phyloP scores from a whole-genome alignment of 2,113 vertebrate species.

The Puntigrus tetrazona region DNA sequence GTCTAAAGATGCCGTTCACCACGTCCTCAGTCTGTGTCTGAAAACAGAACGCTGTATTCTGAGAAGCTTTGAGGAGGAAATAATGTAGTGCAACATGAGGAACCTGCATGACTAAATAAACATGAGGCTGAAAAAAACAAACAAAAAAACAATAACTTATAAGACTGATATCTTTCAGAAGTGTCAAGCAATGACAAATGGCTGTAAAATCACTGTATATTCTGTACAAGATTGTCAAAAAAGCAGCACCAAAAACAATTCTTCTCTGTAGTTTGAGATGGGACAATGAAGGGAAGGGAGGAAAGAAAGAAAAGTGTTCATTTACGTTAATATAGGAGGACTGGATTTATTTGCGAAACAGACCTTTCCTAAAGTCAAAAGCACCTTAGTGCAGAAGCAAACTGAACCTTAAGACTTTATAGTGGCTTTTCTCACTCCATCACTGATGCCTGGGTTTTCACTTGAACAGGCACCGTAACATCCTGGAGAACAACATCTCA shows the following conservation, averaged over 20 bases:
- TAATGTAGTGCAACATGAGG: conserved; percentile 74
- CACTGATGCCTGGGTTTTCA: conserved; percentile 51
- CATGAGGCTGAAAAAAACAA: conserved; percentile 45
- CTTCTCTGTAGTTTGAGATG: conserved; percentile 56
- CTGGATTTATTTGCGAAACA: background rate
- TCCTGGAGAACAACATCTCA: conserved; percentile 55
- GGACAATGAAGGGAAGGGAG: conserved; percentile 55
- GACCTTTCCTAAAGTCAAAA: conserved; percentile 7
- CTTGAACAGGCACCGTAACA: conserved; percentile 69
- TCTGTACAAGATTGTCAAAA: conserved; percentile 89
- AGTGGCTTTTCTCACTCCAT: conserved; percentile 53
- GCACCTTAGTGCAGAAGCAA: conserved; percentile 65
- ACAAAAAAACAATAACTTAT: conserved; percentile 48
- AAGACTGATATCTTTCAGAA: conserved; percentile 55
- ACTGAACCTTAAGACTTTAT: conserved; percentile 62
- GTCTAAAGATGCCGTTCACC: background rate
- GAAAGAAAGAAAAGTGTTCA: conserved; percentile 29
- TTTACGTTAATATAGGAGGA: conserved; percentile 23
- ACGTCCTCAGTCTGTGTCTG: background rate
- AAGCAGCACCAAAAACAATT: conserved; percentile 81
- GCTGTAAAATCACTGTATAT: background rate
- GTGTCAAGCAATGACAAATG: conserved; percentile 21
- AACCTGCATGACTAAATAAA: conserved; percentile 66
- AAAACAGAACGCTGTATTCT: background rate
- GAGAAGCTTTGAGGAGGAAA: conserved; percentile 38